Percentiles rank a stretch among this genome's conserved stretches.
Evolutionary conservation across 2,113 vertebrate genomes (phyloP).

Genomic region (Hippoglossus stenolepis): DNA sequence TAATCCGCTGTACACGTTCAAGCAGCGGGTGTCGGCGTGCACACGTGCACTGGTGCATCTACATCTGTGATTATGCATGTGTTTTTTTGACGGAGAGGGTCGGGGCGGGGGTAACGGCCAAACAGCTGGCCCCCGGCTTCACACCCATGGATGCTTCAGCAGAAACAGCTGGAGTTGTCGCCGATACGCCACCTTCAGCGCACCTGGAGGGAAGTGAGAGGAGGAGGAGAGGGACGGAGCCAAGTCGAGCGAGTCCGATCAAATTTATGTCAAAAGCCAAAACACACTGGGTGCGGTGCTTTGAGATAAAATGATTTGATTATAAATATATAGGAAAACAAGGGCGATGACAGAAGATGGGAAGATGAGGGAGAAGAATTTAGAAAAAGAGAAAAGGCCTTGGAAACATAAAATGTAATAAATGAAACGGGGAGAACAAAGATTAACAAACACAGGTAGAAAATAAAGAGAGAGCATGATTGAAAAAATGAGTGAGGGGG

Average conservation of each 20-base stretch:
- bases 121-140: slow-evolving; percentile 58
- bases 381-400: not conserved
- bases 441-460: not conserved
- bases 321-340: not conserved
- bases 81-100: slow-evolving; percentile 17
- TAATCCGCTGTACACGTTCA: slow-evolving; percentile 11
- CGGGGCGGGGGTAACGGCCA: slow-evolving; percentile 16
- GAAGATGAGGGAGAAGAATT: not conserved
- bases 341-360: not conserved
- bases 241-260: not conserved
- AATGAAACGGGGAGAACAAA: not conserved
- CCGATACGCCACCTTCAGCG: slow-evolving; percentile 25
- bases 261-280: slow-evolving; percentile 23
- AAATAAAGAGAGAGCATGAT: not conserved
- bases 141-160: slow-evolving; percentile 13
- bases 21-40: too few relatives aligned
- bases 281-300: too few relatives aligned
- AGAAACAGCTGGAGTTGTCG: slow-evolving; percentile 66
- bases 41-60: not conserved
- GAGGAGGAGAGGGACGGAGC: not conserved
- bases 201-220: slow-evolving; percentile 20
- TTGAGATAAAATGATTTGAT: not conserved
- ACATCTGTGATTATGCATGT: slow-evolving; percentile 40
- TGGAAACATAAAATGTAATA: not conserved
- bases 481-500: not conserved